Evolutionary conservation across 1,140 invertebrate species (phyloP).

Genomic region (Harpegnathos saltator): DNA sequence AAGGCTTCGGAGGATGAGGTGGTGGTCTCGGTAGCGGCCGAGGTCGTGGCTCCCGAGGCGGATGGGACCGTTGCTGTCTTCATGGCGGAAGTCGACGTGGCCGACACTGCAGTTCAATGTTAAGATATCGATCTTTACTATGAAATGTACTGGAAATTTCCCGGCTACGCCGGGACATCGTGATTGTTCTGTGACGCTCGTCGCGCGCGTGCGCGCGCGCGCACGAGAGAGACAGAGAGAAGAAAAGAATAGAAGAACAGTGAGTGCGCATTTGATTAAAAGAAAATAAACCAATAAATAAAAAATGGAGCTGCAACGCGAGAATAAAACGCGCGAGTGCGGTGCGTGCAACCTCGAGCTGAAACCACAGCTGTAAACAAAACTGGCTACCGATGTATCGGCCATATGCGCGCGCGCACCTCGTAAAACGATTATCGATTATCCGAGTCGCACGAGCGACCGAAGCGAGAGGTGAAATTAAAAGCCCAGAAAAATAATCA

Average conservation of each 20-base stretch:
- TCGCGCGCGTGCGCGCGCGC: no score
- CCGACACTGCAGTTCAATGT: constrained; percentile 50
- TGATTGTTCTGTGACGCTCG: no score
- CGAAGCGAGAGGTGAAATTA: constrained; percentile 53
- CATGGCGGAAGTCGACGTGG: background rate
- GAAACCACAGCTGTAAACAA: constrained; percentile 57
- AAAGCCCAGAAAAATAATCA: constrained; percentile 66
- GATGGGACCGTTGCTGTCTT: background rate
- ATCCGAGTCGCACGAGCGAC: constrained; percentile 17
- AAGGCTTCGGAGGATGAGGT: constrained; percentile 69
- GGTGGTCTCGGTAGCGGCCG: constrained; percentile 44
- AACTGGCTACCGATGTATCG: constrained; percentile 9
- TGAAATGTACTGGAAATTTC: no score
- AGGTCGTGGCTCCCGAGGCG: constrained; percentile 25
- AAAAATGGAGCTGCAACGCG: background rate
- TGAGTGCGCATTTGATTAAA: constrained; percentile 7
- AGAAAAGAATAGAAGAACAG: background rate
- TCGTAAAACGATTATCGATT: constrained; percentile 57
- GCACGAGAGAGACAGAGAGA: background rate
- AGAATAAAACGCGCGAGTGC: background rate
- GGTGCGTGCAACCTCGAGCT: constrained; percentile 1
- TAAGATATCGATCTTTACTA: constrained; percentile 2
- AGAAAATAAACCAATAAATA: background rate
- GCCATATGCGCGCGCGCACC: constrained; percentile 7
- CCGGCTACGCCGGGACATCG: no score